Evolutionary conservation across 2,113 vertebrate species (phyloP), one percentile per base, ranked within the genome.

Genomic region (Calcarius ornatus): DNA sequence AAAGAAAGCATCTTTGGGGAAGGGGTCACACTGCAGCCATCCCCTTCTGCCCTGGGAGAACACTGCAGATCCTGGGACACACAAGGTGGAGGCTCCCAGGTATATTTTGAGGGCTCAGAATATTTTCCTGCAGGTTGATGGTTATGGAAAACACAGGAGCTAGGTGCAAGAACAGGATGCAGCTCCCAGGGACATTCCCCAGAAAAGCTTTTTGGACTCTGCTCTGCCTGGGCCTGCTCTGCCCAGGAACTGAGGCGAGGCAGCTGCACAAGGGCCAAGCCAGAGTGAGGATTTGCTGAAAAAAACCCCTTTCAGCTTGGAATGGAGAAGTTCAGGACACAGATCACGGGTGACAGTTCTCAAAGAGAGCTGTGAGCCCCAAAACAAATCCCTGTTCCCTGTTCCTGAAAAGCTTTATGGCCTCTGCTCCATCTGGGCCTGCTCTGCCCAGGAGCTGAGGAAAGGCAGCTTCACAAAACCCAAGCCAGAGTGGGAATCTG

Each of bases 91-190:
- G 21, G 25, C 37, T 86, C 59, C 37, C 68, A 37, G n/a, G 6
- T 17, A 0, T 3, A 12, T 21, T 63, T 22, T 42, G 22, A 14
- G 40, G 24, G 35, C 22, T 88, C 18, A 15, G 10, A n/a, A 11
- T 7, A 12, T 43, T 90, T 47, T 57, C 14, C 42, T 48, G 12
- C 57, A 35, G 17, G 5, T 18, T 64, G 28, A 12, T 30, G 14
- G 3, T 60, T 28, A 8, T 1, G 0, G 53, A 61, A 59, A 33
- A 56, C 2, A 4, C 30, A 15, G 21, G 11, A 54, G 27, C 10
- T 45, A 51, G 28, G 6, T 4, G 2, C 21, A 43, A 65, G 23
- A 1, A 10, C 17, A 42, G 37, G n/a, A 24, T 15, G 15, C 24
- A 43, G 27, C 33, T 82, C 25, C 21, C 33, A 18, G 33, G 8